Evolutionary conservation across 2,888 invertebrate species (phyloP), one percentile per base, ranked within the genome.

Genomic region (Pterostichus niger): DNA sequence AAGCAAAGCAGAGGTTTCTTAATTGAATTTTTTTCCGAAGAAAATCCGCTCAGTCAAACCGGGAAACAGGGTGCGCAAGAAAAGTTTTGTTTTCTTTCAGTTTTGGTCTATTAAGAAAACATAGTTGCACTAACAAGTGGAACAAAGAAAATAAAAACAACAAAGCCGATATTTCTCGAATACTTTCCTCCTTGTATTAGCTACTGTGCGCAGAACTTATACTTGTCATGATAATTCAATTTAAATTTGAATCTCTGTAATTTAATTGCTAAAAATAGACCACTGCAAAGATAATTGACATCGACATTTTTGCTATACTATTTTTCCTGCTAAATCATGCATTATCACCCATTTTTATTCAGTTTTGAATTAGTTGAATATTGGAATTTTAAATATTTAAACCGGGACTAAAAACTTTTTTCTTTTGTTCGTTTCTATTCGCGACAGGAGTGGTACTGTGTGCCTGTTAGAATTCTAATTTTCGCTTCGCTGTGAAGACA

Each of bases 71-170:
- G 40, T 61, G 78, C 56, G 13, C 17, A 61, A 61, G 61, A 78
- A 78, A 78, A 78, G 78, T 56, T 78, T 78, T 61, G 59, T 78
- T 78, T 78, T 78, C 40, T 78, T 78, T 78, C 7, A 52, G 59
- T 78, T 78, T 61, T 44, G 78, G 78, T 78, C 78, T 78, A 78
- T 78, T 78, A 78, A 78, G 59, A 56, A 77, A 35, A 61, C 61
- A 78, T 78, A 78, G 78, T 75, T 75, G 15, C 33, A 24, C 75
- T 75, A 52, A 52, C 75, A 75, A 75, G 52, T 75, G 52, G 31
- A 75, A 75, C 49, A 75, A 75, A 31, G 40, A n/a, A 52, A 73
- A 9, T 15, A 46, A 46, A 40, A 75, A 75, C 52, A 49, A 75
- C 31, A 52, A 33, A 49, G 49, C 52, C 33, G 75, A 75, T 52